A percentile compares a stretch with the other conserved stretches of the same genome.
Conservation (phyloP, 2,888 invertebrate species). For the Achlya flavicornis region DNA sequence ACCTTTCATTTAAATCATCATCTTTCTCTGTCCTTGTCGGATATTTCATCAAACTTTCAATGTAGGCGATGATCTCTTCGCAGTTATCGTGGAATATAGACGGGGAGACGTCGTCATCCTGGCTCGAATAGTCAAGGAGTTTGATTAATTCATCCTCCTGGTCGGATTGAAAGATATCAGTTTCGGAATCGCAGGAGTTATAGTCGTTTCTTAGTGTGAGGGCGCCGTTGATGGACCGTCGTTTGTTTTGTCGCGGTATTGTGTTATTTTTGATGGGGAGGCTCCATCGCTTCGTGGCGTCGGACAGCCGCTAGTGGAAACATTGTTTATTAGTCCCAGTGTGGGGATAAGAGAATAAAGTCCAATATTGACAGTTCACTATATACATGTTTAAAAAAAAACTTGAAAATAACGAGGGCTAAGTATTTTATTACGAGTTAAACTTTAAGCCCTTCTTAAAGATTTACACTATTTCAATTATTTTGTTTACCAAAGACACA, state of each 20-base stretch:
- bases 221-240: conserved; percentile 50
- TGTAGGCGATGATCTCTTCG: conserved; percentile 71
- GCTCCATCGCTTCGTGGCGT: conserved; percentile 76
- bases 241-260: conserved; percentile 54
- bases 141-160: conserved; percentile 91
- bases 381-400: conserved; percentile 27
- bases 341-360: conserved; percentile 32
- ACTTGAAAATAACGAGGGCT: background rate
- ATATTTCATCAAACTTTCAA: conserved; percentile 63
- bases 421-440: no score
- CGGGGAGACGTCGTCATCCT: conserved; percentile 83
- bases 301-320: conserved; percentile 72
- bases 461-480: no score
- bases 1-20: conserved; percentile 66
- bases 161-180: conserved; percentile 90
- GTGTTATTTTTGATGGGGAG: conserved; percentile 69
- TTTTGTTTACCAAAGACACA: no score
- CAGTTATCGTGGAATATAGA: conserved; percentile 76
- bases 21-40: conserved; percentile 50
- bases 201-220: conserved; percentile 53
- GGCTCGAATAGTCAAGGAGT: conserved; percentile 87
- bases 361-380: conserved; percentile 64
- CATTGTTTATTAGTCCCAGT: conserved; percentile 36
- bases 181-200: conserved; percentile 86
- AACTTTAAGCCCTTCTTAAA: no score